phyloP scores from a whole-genome alignment of 2,797 vertebrate species.

The Oceanodroma leucorhoa region DNA sequence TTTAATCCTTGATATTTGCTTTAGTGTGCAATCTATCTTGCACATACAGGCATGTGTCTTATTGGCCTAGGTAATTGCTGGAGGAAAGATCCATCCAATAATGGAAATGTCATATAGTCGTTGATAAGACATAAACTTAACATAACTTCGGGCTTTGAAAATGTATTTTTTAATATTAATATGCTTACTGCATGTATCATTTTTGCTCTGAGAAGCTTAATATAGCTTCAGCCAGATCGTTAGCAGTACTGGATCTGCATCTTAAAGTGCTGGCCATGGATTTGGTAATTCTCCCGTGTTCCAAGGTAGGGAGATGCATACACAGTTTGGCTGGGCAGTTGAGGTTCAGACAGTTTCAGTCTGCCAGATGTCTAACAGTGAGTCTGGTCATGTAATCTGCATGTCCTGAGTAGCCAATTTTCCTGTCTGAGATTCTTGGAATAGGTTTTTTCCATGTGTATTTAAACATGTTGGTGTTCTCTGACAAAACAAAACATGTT shows the following conservation, averaged over 20 bases:
- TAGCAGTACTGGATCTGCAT: neutral
- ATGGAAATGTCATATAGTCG: constrained; percentile 25
- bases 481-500: neutral
- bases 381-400: neutral
- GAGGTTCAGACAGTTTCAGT: neutral
- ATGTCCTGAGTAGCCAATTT: neutral
- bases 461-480: neutral
- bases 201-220: constrained; percentile 40
- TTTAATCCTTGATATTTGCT: constrained; percentile 54
- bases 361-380: neutral
- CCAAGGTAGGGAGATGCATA: neutral
- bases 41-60: constrained; percentile 9
- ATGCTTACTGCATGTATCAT: neutral
- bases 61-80: constrained; percentile 16
- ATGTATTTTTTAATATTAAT: constrained; percentile 39
- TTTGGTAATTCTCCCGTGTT: neutral
- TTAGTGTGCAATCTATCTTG: constrained; percentile 28
- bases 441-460: neutral
- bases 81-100: constrained; percentile 23
- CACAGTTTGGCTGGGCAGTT: neutral
- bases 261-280: neutral
- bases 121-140: constrained; percentile 30
- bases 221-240: neutral
- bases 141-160: constrained; percentile 29
- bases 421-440: neutral